Evolutionary conservation across 2,797 vertebrate species (phyloP).

Genomic region (Neomorphus geoffroyi): DNA sequence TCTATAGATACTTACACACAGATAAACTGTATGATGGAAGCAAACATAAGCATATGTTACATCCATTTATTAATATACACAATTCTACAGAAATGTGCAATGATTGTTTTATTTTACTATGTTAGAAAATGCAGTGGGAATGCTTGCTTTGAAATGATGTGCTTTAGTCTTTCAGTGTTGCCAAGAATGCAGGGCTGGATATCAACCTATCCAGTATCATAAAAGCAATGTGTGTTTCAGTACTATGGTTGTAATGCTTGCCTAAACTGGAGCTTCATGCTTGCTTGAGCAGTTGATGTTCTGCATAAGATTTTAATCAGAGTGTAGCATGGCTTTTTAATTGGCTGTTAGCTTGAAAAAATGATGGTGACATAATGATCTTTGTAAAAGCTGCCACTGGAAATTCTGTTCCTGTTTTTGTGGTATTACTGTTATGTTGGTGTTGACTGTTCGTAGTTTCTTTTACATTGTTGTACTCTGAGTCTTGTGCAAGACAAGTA

Average conservation of each 20-base stretch:
- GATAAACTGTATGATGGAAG: not conserved
- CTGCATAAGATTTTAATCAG: not conserved
- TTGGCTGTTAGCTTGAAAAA: not conserved
- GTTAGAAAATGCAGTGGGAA: not conserved
- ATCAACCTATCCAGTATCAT: not conserved
- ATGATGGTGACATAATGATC: not conserved
- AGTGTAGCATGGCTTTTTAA: not conserved
- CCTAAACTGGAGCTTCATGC: not conserved
- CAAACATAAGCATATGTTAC: not conserved
- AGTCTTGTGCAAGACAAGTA: not conserved
- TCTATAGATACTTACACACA: fast-evolving
- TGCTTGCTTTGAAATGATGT: not conserved
- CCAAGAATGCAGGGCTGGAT: not conserved
- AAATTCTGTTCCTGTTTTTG: not conserved
- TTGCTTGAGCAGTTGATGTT: not conserved
- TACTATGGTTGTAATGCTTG: not conserved
- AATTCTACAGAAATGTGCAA: not conserved
- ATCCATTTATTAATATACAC: not conserved
- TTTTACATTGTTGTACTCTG: not conserved
- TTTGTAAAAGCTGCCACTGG: not conserved
- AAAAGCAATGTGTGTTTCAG: not conserved
- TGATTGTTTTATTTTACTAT: not conserved
- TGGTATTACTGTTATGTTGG: not conserved
- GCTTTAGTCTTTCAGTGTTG: not conserved
- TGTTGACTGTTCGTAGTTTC: not conserved